Conservation (phyloP, 2,888 invertebrate species). For the Sarcophaga subvicina region DNA sequence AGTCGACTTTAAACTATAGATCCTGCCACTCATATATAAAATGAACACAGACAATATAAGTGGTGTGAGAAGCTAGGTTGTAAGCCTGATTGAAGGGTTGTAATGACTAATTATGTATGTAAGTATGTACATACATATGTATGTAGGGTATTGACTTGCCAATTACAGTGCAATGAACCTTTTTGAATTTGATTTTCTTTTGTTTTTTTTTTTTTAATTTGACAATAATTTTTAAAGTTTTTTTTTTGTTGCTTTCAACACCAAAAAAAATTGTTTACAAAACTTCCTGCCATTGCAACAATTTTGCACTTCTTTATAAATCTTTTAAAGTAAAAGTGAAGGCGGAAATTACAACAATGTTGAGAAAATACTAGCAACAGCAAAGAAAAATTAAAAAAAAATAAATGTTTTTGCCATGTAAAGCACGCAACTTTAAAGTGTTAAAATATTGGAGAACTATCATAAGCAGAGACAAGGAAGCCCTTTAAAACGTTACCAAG, state of each 20-base stretch:
- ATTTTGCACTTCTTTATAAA: constrained; percentile 2
- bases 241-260: background rate
- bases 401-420: constrained; percentile 69
- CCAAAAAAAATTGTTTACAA: constrained; percentile 5
- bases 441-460: background rate
- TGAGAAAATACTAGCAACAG: constrained; percentile 13
- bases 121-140: too few relatives aligned
- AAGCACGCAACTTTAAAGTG: constrained; percentile 74
- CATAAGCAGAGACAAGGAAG: background rate
- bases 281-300: constrained; percentile 34
- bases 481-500: too few relatives aligned
- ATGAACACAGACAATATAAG: too few relatives aligned
- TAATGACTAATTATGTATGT: too few relatives aligned
- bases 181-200: background rate
- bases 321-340: constrained; percentile 40
- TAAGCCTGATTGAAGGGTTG: too few relatives aligned
- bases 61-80: too few relatives aligned
- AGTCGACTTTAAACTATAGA: too few relatives aligned
- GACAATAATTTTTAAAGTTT: background rate
- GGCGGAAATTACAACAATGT: constrained; percentile 68
- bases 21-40: too few relatives aligned
- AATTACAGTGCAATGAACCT: too few relatives aligned
- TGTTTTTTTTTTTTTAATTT: background rate
- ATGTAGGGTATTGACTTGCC: too few relatives aligned
- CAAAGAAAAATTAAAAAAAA: constrained; percentile 42